Percentiles rank a stretch among this genome's conserved stretches.
These are phyloP conservation scores for Cosmopolites sordidus DNA, from an alignment of 2,888 invertebrate species.

Conservation along the genomic window DNA sequence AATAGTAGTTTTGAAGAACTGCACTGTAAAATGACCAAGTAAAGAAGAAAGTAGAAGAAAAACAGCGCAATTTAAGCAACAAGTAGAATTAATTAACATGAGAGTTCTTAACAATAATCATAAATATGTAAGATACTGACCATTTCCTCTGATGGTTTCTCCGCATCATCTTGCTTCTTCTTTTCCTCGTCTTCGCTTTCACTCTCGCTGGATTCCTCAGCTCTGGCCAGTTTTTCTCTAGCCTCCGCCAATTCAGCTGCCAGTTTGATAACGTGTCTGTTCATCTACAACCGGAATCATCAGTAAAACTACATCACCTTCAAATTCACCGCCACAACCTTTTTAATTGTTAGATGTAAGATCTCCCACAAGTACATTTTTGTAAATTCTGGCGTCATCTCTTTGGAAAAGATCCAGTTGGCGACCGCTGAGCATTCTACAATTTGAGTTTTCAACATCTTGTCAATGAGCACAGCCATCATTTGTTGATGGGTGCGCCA, in stretches of 20 bases:
- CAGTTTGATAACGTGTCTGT: slow-evolving; percentile 85
- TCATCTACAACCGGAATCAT: slow-evolving; percentile 71
- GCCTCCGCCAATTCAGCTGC: slow-evolving; percentile 78
- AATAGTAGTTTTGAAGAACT: too few relatives aligned
- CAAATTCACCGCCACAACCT: too few relatives aligned
- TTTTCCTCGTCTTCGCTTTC: slow-evolving; percentile 59
- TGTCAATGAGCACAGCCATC: slow-evolving; percentile 94
- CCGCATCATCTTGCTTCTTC: slow-evolving; percentile 48
- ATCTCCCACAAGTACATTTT: slow-evolving; percentile 96
- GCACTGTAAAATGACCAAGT: too few relatives aligned
- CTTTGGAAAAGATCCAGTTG: slow-evolving; percentile 95
- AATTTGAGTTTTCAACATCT: slow-evolving; percentile 94
- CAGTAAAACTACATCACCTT: too few relatives aligned
- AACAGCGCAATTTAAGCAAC: too few relatives aligned
- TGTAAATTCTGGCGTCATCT: slow-evolving; percentile 88
- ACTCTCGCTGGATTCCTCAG: slow-evolving; percentile 78
- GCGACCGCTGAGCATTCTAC: slow-evolving; percentile 96
- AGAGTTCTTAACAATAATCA: background rate
- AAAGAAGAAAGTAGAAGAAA: too few relatives aligned
- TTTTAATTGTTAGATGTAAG: slow-evolving; percentile 89
- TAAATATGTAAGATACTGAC: slow-evolving; percentile 39
- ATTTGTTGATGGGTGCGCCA: slow-evolving; percentile 97
- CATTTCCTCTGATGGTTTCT: slow-evolving; percentile 73
- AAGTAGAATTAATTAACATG: too few relatives aligned
- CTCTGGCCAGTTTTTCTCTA: slow-evolving; percentile 78